phyloP scores from a whole-genome alignment of 2,888 invertebrate species.

The Stratiomys singularior region DNA sequence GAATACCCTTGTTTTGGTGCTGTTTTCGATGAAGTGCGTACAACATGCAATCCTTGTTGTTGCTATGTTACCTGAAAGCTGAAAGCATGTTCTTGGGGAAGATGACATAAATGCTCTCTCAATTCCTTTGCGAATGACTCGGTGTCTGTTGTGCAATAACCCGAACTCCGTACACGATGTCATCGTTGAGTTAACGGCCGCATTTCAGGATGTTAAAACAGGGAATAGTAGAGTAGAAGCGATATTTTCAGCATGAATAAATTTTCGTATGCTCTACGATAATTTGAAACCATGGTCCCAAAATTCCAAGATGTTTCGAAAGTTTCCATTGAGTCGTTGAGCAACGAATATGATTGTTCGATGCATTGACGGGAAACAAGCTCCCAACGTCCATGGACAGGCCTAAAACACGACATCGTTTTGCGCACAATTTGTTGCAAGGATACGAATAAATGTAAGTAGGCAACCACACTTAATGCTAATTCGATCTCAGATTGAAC shows the following conservation, averaged over 20 bases:
- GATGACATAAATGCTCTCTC: slow-evolving; percentile 36
- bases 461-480: no score
- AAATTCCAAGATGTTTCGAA: no score
- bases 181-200: slow-evolving; percentile 8
- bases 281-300: no score
- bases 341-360: no score
- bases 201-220: neutral
- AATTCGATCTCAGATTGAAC: no score
- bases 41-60: slow-evolving; percentile 28
- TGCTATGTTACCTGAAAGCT: slow-evolving; percentile 40
- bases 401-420: no score
- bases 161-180: slow-evolving; percentile 20
- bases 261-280: no score
- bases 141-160: slow-evolving; percentile 40
- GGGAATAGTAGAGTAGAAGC: neutral
- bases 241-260: neutral
- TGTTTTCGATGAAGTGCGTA: slow-evolving; percentile 34
- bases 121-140: slow-evolving; percentile 36
- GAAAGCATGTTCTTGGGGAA: slow-evolving; percentile 37
- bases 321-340: no score
- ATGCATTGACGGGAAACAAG: no score
- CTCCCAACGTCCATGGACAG: no score
- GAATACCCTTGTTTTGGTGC: slow-evolving; percentile 41
- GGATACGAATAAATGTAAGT: no score
- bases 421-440: no score